Conservation (phyloP, 2,113 vertebrate species). For the Gymnogyps californianus region DNA sequence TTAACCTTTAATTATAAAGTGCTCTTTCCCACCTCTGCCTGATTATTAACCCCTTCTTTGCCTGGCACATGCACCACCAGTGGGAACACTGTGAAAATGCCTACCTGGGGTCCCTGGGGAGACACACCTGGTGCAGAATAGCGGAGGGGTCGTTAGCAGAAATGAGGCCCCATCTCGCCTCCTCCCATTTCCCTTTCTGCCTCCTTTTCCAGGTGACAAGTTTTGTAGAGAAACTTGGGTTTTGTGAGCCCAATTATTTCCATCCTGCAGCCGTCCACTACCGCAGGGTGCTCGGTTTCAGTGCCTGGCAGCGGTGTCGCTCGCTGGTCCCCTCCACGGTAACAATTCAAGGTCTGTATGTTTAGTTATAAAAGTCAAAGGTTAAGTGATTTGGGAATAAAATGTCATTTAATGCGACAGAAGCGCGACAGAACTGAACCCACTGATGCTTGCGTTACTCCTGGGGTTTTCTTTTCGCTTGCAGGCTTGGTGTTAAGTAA, state of each 20-base stretch:
- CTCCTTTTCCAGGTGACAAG: not conserved
- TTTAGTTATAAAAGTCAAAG: constrained; percentile 72
- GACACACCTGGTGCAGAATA: not conserved
- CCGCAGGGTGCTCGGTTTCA: not conserved
- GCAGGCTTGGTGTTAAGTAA: constrained; percentile 72
- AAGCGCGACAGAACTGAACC: constrained; percentile 68
- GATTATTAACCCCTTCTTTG: not conserved
- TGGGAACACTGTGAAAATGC: not conserved
- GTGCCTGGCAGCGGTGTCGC: not conserved
- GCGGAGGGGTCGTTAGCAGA: not conserved
- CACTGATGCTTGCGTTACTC: constrained; percentile 46
- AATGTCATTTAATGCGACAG: constrained; percentile 73
- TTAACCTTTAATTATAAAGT: constrained; percentile 3
- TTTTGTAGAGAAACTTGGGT: not conserved
- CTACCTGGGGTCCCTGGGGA: not conserved
- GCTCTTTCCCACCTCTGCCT: not conserved
- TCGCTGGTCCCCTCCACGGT: not conserved
- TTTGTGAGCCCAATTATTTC: not conserved
- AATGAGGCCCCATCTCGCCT: not conserved
- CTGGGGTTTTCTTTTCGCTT: constrained; percentile 65
- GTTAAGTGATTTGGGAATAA: constrained; percentile 80
- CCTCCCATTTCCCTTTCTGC: not conserved
- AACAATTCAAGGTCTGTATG: constrained; percentile 46
- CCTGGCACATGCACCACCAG: fast-evolving
- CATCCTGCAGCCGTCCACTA: not conserved